Base-by-base conservation (phyloP, 2,113 vertebrate genomes). In the Scartelaos histophorus region DNA sequence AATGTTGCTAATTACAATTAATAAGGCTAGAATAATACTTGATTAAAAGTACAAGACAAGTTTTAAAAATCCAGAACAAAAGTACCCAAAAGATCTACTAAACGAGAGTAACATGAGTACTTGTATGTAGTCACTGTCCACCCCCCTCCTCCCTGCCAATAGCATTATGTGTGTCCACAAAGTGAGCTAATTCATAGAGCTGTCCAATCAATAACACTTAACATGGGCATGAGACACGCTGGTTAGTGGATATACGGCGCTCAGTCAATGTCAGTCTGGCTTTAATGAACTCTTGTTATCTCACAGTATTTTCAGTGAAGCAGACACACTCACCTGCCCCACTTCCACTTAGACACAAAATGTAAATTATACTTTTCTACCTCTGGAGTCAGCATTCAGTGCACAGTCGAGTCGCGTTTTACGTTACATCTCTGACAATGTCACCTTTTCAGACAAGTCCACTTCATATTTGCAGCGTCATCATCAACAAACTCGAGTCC, bases 151-250 rank as follows among this genome's bases (percentile, higher is more conserved):
- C 29, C 29, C 66, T 16, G 66, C 82, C 87, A 69, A 3, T 69
- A 66, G 43, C 73, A 61, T 3, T 4, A 11, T 45, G 66, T 25
- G 68, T 68, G 80, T 75, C 74, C 56, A 46, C 78, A 35, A 35
- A 70, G 57, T 43, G 5, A 84, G 85, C 81, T 85, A 70, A 87
- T 85, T 84, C 69, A 77, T 81, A 71, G 78, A 25, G 67, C 46
- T 10, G 34, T 68, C 35, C n/a, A 24, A 87, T 92, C 90, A 90
- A 90, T 92, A 90, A 43, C 80, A 79, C 79, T 90, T 90, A 88
- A 56, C 84, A 67, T 82, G 75, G 61, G 3, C 6, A 70, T 73
- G 72, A 71, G 76, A 69, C 71, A 51, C 66, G 49, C 74, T 58
- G 38, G 78, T 83, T 82, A 82, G 85, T 56, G 67, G 74, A 69